A percentile compares a stretch with the other conserved stretches of the same genome.
Evolutionary conservation across 2,797 vertebrate genomes (phyloP).

Genomic region (Eleutherodactylus coqui): DNA sequence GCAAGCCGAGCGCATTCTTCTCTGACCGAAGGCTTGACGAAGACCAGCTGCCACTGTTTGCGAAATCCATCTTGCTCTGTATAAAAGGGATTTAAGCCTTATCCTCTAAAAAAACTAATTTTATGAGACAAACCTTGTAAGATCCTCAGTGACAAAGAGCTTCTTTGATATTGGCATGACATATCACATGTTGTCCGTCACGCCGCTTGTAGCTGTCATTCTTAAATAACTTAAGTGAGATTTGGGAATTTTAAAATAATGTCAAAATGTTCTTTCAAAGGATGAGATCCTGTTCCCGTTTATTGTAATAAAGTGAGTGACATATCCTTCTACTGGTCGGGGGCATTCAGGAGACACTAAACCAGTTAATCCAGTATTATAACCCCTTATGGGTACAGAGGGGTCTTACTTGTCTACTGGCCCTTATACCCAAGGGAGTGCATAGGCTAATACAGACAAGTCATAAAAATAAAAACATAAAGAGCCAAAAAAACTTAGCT

Average conservation of each 20-base stretch:
- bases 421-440: neutral
- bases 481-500: neutral
- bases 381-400: neutral
- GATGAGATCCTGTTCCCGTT: slow-evolving; percentile 15
- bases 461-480: neutral
- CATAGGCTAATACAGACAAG: neutral
- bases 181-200: slow-evolving; percentile 33
- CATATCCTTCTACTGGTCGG: slow-evolving; percentile 19
- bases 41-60: slow-evolving; percentile 45
- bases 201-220: slow-evolving; percentile 38
- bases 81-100: slow-evolving; percentile 56
- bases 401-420: neutral
- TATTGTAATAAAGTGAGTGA: slow-evolving; percentile 45
- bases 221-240: slow-evolving; percentile 14
- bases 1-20: slow-evolving; percentile 1
- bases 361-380: slow-evolving; percentile 20
- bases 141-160: slow-evolving; percentile 37
- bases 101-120: slow-evolving; percentile 56
- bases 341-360: neutral
- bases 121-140: slow-evolving; percentile 49
- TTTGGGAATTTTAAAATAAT: slow-evolving; percentile 41
- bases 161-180: slow-evolving; percentile 49
- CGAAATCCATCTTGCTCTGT: slow-evolving; percentile 48
- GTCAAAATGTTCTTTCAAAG: slow-evolving; percentile 44
- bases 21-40: slow-evolving; percentile 16